Evolutionary conservation across 1,140 invertebrate genomes (phyloP).

Genomic region (Ooceraea biroi): DNA sequence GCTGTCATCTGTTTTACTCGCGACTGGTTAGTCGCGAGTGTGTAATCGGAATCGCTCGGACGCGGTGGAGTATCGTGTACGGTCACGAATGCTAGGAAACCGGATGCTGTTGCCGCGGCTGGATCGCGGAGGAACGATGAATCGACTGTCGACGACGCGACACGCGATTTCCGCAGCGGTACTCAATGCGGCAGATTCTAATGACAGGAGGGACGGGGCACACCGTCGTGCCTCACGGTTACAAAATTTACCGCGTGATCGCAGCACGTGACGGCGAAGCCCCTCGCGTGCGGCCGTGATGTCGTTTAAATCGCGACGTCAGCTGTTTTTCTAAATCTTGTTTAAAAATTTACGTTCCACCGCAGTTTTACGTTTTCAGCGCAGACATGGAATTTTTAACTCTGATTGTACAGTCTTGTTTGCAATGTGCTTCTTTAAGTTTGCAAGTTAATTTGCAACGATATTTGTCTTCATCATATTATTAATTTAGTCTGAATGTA

Average conservation of each 20-base stretch:
- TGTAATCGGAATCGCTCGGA: constrained; percentile 12
- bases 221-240: neutral
- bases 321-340: neutral
- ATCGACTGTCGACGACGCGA: neutral
- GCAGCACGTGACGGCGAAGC: constrained; percentile 50
- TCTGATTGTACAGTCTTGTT: too few relatives aligned
- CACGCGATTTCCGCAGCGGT: neutral
- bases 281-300: neutral
- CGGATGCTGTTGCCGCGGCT: neutral
- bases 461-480: too few relatives aligned
- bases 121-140: neutral
- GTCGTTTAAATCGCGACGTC: neutral
- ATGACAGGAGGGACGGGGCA: constrained; percentile 18
- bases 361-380: neutral
- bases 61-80: neutral
- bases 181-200: neutral
- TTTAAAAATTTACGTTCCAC: neutral
- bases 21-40: constrained; percentile 8
- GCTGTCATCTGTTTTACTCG: constrained; percentile 42
- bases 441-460: too few relatives aligned
- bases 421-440: too few relatives aligned
- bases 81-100: too few relatives aligned
- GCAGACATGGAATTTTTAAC: neutral
- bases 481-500: too few relatives aligned
- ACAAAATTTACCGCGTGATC: constrained; percentile 40